phyloP scores from a whole-genome alignment of 1,140 invertebrate species.

The Drosophila truncata region DNA sequence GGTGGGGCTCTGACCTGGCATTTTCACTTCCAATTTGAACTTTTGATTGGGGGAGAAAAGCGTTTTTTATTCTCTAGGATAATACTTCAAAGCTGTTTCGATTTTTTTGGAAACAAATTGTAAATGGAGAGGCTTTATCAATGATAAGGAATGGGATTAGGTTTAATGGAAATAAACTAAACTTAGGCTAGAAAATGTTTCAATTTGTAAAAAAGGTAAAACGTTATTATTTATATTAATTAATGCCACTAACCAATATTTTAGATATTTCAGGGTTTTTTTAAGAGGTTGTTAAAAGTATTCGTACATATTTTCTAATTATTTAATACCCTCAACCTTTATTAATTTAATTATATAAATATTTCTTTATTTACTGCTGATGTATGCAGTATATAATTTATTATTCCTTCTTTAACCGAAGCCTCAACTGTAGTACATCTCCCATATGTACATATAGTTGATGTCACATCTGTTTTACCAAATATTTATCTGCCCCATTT shows the following conservation, averaged over 20 bases:
- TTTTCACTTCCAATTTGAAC: slow-evolving; percentile 63
- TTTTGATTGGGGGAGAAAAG: slow-evolving; percentile 46
- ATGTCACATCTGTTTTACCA: slow-evolving; percentile 8
- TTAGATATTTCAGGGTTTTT: too few species aligned
- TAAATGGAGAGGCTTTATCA: not conserved
- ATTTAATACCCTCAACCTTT: not conserved
- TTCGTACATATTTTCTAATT: too few species aligned
- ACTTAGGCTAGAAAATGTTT: not conserved
- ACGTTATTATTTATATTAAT: not conserved
- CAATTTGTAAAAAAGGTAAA: not conserved
- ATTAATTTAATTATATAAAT: not conserved
- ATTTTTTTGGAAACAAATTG: not conserved
- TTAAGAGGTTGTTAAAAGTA: too few species aligned
- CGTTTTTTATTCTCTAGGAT: slow-evolving; percentile 14
- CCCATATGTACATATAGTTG: too few species aligned
- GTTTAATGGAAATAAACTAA: not conserved
- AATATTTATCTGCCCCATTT: slow-evolving; percentile 45
- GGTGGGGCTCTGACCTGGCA: slow-evolving; percentile 28
- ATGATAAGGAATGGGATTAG: not conserved
- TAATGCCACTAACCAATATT: not conserved
- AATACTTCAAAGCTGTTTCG: slow-evolving; percentile 21
- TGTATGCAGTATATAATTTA: not conserved
- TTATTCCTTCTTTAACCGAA: not conserved
- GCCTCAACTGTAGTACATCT: not conserved
- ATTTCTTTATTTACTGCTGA: not conserved